Evolutionary conservation across 2,888 invertebrate species (phyloP).

Genomic region (Spialia ferax): DNA sequence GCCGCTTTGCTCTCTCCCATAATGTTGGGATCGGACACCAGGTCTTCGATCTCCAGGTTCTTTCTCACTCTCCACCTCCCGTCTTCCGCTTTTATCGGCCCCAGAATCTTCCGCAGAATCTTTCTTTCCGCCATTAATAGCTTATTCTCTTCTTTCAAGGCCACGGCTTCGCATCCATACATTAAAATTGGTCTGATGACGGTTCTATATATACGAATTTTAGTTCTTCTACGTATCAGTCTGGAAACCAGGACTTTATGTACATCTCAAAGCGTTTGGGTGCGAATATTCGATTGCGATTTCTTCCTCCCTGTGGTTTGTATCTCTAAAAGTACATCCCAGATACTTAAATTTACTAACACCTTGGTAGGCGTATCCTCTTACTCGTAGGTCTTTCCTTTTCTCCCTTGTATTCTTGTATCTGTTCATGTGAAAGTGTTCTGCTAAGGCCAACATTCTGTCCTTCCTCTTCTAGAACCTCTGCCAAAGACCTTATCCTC

Average conservation of each 20-base stretch:
- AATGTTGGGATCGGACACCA: too few relatives aligned
- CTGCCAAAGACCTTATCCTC: too few relatives aligned
- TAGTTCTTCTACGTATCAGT: background rate
- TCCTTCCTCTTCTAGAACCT: too few relatives aligned
- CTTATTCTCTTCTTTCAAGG: background rate
- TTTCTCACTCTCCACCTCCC: too few relatives aligned
- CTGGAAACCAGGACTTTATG: background rate
- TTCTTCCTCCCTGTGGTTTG: background rate
- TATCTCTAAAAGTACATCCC: background rate
- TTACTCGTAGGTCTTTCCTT: background rate
- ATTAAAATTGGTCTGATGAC: slow-evolving; percentile 3
- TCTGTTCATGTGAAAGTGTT: background rate
- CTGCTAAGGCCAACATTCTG: background rate
- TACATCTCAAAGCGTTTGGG: background rate
- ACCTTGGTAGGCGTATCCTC: background rate
- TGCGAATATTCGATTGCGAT: background rate
- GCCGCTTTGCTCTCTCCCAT: too few relatives aligned
- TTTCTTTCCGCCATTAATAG: slow-evolving; percentile 4
- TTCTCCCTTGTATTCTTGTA: background rate
- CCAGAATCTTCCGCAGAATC: background rate
- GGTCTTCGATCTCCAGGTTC: too few relatives aligned
- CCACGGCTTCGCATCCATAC: slow-evolving; percentile 6
- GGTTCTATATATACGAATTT: background rate
- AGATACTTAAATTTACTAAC: background rate
- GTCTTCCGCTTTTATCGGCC: too few relatives aligned